Percentiles rank a stretch among this genome's conserved stretches.
These are phyloP conservation scores for Nomada flava DNA, from an alignment of 2,888 invertebrate genomes.

Conservation along the genomic window DNA sequence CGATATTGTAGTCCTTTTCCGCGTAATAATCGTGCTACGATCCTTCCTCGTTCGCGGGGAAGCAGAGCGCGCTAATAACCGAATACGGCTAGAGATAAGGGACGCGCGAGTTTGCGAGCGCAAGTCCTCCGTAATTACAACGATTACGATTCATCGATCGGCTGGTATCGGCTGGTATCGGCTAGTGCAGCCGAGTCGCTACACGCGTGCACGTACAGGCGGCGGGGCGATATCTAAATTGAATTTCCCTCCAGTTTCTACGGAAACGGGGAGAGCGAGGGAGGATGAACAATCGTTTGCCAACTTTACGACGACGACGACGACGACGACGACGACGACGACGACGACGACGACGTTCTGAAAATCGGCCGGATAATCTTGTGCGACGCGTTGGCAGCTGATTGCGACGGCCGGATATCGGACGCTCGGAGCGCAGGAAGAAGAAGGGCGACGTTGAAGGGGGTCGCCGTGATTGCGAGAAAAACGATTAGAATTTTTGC, in stretches of 20 bases:
- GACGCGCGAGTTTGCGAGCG: conserved; percentile 25
- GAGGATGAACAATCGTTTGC: neutral
- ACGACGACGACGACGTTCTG: no score
- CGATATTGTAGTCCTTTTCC: conserved; percentile 19
- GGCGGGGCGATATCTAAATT: conserved; percentile 59
- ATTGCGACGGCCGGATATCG: neutral
- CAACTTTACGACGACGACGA: no score
- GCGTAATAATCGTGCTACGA: conserved; percentile 34
- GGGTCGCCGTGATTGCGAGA: neutral
- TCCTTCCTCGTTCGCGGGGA: conserved; percentile 44
- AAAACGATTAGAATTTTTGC: neutral
- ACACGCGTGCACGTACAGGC: neutral
- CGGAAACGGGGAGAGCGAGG: neutral
- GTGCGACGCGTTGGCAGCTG: neutral
- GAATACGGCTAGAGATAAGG: conserved; percentile 41
- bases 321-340: no score
- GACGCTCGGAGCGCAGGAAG: neutral
- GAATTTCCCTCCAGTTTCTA: conserved; percentile 44
- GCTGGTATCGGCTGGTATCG: conserved; percentile 1
- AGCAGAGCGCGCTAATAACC: conserved; percentile 28
- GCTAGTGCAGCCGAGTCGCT: conserved; percentile 13
- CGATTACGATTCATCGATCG: conserved; percentile 65
- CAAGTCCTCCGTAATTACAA: conserved; percentile 44
- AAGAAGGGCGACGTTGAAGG: neutral
- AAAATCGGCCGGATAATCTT: no score